These are phyloP conservation scores for Pterobdella sp. DNA, from an alignment of 2,888 invertebrate genomes.

Conservation along the genomic window DNA sequence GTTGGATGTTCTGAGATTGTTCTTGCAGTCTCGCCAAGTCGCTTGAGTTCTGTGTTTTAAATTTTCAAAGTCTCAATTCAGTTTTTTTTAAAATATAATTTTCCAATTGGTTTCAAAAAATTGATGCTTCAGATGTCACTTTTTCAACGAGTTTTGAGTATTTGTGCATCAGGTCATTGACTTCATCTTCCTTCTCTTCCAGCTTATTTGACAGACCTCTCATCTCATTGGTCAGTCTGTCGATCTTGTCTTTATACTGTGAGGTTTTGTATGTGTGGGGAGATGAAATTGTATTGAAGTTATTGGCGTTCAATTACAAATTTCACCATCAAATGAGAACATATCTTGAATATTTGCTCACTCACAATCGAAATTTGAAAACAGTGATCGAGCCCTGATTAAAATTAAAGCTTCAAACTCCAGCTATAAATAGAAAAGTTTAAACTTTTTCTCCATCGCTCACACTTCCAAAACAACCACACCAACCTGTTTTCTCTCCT, in stretches of 20 bases:
- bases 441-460: too few species aligned
- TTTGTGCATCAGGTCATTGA: slow-evolving; percentile 24
- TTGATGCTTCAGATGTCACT: slow-evolving; percentile 8
- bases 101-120: not conserved
- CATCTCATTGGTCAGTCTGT: not conserved
- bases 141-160: slow-evolving; percentile 29
- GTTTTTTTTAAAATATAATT: not conserved
- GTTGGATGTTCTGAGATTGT: slow-evolving; percentile 23
- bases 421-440: too few species aligned
- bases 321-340: too few species aligned
- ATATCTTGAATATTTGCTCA: too few species aligned
- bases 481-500: not conserved
- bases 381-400: too few species aligned
- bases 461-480: too few species aligned
- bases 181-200: slow-evolving; percentile 28
- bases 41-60: slow-evolving; percentile 27
- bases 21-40: slow-evolving; percentile 28
- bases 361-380: too few species aligned
- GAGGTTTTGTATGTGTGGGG: too few species aligned
- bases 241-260: not conserved
- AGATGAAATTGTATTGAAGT: too few species aligned
- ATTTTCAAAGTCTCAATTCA: not conserved
- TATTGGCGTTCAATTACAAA: too few species aligned
- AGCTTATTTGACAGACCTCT: slow-evolving; percentile 19
- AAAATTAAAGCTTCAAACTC: too few species aligned